A percentile compares a stretch with the other conserved stretches of the same genome.
These are phyloP conservation scores for Luidia sarsii DNA, from an alignment of 53 echinoderm and acorn worm genomes.

Conservation along the genomic window DNA sequence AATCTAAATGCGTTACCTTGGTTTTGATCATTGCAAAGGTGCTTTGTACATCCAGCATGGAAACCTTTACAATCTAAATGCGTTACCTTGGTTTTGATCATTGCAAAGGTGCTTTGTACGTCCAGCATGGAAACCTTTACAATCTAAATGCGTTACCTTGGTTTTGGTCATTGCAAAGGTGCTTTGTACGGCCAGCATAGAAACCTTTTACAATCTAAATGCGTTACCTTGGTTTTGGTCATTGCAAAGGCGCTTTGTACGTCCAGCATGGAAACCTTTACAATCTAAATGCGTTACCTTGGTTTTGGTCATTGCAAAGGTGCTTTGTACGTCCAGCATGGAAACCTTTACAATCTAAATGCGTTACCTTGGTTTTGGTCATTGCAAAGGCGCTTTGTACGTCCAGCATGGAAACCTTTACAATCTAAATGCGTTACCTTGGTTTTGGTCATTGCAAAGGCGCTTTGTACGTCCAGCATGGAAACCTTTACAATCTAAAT, in stretches of 20 bases:
- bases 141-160: constrained; percentile 74
- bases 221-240: constrained; percentile 85
- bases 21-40: constrained; percentile 87
- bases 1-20: constrained; percentile 74
- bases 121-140: not conserved
- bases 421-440: constrained; percentile 73
- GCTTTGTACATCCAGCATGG: too few species aligned
- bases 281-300: constrained; percentile 73
- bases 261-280: not conserved
- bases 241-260: too few species aligned
- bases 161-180: constrained; percentile 88
- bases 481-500: not conserved
- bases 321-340: too few species aligned
- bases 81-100: constrained; percentile 89
- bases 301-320: constrained; percentile 86
- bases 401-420: not conserved
- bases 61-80: not conserved
- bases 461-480: too few species aligned
- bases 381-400: too few species aligned
- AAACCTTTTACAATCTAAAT: not conserved
- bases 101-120: too few species aligned
- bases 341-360: not conserved
- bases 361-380: constrained; percentile 85
- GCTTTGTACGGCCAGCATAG: too few species aligned
- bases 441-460: constrained; percentile 86